Evolutionary conservation across 2,113 vertebrate species (phyloP).

Genomic region (Apeltes quadracus): DNA sequence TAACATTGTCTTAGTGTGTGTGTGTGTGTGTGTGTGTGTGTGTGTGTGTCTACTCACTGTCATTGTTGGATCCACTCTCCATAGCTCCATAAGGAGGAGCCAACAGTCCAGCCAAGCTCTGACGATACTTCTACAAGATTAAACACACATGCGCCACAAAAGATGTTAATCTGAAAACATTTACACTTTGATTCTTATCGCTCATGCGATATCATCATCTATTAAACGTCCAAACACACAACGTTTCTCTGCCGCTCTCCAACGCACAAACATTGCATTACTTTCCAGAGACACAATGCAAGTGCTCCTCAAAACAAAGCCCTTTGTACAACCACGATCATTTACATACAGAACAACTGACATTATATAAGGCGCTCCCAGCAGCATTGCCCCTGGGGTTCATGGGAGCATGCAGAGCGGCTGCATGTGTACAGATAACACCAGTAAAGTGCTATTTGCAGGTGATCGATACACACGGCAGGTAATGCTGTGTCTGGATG

Average conservation of each 20-base stretch:
- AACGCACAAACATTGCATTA: constrained; percentile 18
- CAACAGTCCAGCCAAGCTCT: constrained; percentile 95
- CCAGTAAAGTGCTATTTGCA: constrained; percentile 6
- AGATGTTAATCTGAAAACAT: neutral
- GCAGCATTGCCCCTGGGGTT: constrained; percentile 34
- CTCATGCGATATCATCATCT: constrained; percentile 4
- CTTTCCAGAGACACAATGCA: constrained; percentile 32
- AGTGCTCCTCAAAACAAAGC: constrained; percentile 66
- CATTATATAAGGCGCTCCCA: constrained; percentile 59
- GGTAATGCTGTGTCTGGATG: constrained; percentile 21
- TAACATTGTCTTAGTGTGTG: neutral
- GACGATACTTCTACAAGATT: constrained; percentile 93
- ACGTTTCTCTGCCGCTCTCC: neutral
- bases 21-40: constrained; percentile 2
- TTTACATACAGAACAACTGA: constrained; percentile 73
- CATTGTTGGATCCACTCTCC: constrained; percentile 95
- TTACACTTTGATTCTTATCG: neutral
- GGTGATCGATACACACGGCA: constrained; percentile 9
- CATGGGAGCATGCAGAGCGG: constrained; percentile 25
- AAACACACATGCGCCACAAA: constrained; percentile 28
- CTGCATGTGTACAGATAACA: constrained; percentile 37
- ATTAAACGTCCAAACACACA: constrained; percentile 10
- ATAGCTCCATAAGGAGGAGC: constrained; percentile 98
- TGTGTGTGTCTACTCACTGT: constrained; percentile 85
- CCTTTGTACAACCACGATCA: constrained; percentile 69